Conservation (phyloP, 2,113 vertebrate genomes). For the Nothobranchius furzeri region DNA sequence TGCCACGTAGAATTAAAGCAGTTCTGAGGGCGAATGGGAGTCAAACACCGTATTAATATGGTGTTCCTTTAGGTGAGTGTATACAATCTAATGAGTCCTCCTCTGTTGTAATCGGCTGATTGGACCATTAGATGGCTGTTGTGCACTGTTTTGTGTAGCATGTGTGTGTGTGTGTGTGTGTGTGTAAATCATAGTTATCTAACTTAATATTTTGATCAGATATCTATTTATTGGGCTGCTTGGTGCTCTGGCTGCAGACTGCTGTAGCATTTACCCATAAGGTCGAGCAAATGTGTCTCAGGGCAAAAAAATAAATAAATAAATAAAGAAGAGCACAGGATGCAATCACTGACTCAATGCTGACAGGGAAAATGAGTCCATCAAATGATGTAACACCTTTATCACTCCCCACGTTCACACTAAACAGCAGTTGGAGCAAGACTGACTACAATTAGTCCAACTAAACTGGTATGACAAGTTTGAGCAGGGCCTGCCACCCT, state of each 20-base stretch:
- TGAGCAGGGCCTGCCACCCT: no score
- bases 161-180: not conserved
- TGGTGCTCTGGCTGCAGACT: not conserved
- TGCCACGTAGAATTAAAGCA: no score
- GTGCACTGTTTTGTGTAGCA: slow-evolving; percentile 12
- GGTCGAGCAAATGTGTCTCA: slow-evolving; percentile 2
- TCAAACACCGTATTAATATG: no score
- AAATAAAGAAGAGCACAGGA: slow-evolving; percentile 17
- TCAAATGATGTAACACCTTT: slow-evolving; percentile 26
- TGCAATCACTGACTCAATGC: slow-evolving; percentile 9
- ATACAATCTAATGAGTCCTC: not conserved
- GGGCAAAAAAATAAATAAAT: not conserved
- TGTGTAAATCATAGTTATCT: not conserved
- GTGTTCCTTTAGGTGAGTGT: no score
- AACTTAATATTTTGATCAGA: not conserved
- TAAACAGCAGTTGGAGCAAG: slow-evolving; percentile 6
- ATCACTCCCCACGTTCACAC: slow-evolving; percentile 16
- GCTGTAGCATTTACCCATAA: slow-evolving; percentile 6
- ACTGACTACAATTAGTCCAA: no score
- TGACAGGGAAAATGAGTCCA: slow-evolving; percentile 13
- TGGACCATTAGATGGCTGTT: slow-evolving; percentile 45
- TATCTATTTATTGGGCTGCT: not conserved
- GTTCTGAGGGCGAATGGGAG: no score
- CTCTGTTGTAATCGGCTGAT: slow-evolving; percentile 37
- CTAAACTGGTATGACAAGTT: no score